A percentile compares a stretch with the other conserved stretches of the same genome.
Conservation (phyloP, 2,888 invertebrate genomes). For the Torymus texanus region DNA sequence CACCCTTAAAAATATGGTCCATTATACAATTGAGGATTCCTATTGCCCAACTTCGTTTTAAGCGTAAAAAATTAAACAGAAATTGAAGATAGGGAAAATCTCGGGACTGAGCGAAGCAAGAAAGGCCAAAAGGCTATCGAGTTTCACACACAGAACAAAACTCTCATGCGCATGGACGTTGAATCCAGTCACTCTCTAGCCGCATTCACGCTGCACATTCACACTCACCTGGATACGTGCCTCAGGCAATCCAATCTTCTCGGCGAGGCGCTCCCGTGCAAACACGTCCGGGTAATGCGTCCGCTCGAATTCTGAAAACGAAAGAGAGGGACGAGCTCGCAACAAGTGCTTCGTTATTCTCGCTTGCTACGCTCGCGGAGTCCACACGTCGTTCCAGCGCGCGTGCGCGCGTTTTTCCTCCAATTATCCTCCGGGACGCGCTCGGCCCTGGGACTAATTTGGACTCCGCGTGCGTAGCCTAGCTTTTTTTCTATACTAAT, state of each 20-base stretch:
- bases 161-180: no score
- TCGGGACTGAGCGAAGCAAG: no score
- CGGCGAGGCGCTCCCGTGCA: slow-evolving; percentile 95
- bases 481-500: no score
- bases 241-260: slow-evolving; percentile 98
- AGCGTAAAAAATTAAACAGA: no score
- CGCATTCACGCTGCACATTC: slow-evolving; percentile 73
- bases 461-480: no score
- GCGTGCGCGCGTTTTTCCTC: slow-evolving; percentile 25
- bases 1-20: no score
- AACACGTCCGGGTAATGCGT: slow-evolving; percentile 99
- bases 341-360: slow-evolving; percentile 64
- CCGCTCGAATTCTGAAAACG: slow-evolving; percentile 94
- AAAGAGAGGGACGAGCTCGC: slow-evolving; percentile 71
- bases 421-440: background rate
- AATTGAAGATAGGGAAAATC: no score
- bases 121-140: no score
- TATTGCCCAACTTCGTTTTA: no score
- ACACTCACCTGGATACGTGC: slow-evolving; percentile 98
- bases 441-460: slow-evolving; percentile 12
- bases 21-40: no score
- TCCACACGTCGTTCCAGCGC: background rate
- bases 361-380: background rate
- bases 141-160: no score
- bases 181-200: slow-evolving; percentile 54